A percentile compares a stretch with the other conserved stretches of the same genome.
Evolutionary conservation across 1,140 invertebrate genomes (phyloP).

Genomic region (Drosophila novamexicana): DNA sequence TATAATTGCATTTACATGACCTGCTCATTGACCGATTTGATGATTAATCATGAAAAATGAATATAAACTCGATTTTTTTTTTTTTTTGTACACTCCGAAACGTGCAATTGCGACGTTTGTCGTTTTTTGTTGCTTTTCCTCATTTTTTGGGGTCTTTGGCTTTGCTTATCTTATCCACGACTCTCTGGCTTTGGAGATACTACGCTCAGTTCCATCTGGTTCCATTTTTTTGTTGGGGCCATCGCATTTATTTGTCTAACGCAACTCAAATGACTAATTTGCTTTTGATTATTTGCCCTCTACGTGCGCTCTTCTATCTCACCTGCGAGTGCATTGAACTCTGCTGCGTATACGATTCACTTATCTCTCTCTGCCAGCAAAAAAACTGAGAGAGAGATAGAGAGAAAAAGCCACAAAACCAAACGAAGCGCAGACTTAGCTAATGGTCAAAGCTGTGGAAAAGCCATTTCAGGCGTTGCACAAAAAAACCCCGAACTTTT

Average conservation of each 20-base stretch:
- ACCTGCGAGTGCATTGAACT: conserved; percentile 46
- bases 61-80: not conserved
- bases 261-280: conserved; percentile 46
- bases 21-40: conserved; percentile 2
- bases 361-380: conserved; percentile 24
- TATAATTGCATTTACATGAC: conserved; percentile 8
- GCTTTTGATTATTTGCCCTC: conserved; percentile 37
- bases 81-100: not conserved
- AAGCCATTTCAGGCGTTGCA: conserved; percentile 10
- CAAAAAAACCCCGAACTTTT: not conserved
- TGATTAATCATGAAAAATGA: conserved; percentile 12
- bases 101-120: conserved; percentile 2
- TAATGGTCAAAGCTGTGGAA: conserved; percentile 15
- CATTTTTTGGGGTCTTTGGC: conserved; percentile 32
- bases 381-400: not conserved
- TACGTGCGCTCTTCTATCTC: conserved; percentile 5
- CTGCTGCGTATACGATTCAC: not conserved
- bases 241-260: conserved; percentile 30
- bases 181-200: conserved; percentile 2
- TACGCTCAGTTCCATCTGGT: not conserved
- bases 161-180: conserved; percentile 48
- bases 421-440: not conserved
- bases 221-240: conserved; percentile 18
- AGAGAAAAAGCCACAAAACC: not conserved
- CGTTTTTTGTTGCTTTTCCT: not conserved